Conservation (phyloP, 1,140 invertebrate genomes). For the Daktulosphaira vitifoliae region DNA sequence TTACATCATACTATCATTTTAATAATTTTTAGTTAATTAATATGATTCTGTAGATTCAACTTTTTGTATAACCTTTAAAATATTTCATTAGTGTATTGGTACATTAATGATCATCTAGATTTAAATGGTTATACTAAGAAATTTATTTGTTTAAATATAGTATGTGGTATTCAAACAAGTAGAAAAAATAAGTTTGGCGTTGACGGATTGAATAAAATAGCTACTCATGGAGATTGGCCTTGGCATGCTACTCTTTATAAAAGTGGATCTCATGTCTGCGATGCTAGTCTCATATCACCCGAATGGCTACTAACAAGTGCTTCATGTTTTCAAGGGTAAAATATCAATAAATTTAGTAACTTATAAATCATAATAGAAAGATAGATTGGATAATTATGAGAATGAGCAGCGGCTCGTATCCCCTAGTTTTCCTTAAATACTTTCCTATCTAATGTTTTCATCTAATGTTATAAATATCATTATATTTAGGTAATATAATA, state of each 20-base stretch:
- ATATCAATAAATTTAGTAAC: constrained; percentile 15
- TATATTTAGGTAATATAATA: too few species aligned
- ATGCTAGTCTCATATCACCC: constrained; percentile 67
- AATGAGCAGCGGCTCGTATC: too few species aligned
- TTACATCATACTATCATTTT: too few species aligned
- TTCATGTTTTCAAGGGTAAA: constrained; percentile 73
- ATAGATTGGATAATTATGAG: too few species aligned
- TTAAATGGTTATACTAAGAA: too few species aligned
- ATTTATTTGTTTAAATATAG: constrained; percentile 44
- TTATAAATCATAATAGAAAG: too few species aligned
- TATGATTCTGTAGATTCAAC: background rate
- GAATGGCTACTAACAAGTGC: constrained; percentile 78
- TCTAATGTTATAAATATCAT: too few species aligned
- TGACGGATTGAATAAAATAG: constrained; percentile 56
- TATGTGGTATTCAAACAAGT: constrained; percentile 65
- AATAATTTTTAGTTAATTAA: too few species aligned
- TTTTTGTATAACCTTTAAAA: too few species aligned
- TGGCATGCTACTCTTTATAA: constrained; percentile 78
- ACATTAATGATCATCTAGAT: background rate
- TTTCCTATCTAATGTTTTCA: too few species aligned
- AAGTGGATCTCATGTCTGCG: constrained; percentile 76
- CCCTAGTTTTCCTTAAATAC: too few species aligned
- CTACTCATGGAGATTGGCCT: constrained; percentile 74
- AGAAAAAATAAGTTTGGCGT: constrained; percentile 44
- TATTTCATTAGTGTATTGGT: background rate